A percentile compares a stretch with the other conserved stretches of the same genome.
Conservation (phyloP, 1,140 invertebrate genomes). For the Drosophila serrata region DNA sequence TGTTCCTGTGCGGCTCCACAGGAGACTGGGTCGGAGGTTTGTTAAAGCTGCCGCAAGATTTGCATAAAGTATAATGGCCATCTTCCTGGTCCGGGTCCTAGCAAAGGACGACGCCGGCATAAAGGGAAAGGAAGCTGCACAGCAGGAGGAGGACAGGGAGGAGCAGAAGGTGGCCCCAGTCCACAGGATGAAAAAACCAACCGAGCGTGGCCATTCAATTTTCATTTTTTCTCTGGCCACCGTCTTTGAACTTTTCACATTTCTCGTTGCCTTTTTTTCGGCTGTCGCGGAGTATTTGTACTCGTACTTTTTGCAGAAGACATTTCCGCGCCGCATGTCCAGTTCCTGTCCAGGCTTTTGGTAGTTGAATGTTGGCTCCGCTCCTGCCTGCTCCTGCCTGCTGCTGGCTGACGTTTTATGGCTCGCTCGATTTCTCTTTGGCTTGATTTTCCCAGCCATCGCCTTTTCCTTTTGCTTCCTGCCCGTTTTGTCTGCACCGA, state of each 20-base stretch:
- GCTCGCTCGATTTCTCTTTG: constrained; percentile 64
- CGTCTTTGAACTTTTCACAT: constrained; percentile 81
- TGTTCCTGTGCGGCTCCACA: constrained; percentile 38
- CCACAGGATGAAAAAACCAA: constrained; percentile 44
- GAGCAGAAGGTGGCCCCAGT: background rate
- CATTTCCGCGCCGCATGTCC: constrained; percentile 81
- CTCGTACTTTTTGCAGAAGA: constrained; percentile 73
- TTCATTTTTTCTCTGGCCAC: constrained; percentile 70
- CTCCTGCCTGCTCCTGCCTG: constrained; percentile 17
- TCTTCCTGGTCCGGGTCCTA: constrained; percentile 58
- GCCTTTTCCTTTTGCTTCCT: constrained; percentile 39
- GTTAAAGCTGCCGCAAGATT: constrained; percentile 81
- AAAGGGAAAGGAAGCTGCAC: constrained; percentile 1
- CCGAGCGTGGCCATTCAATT: constrained; percentile 75
- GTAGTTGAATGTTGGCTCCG: constrained; percentile 22
- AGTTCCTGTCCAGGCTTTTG: constrained; percentile 60
- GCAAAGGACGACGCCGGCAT: constrained; percentile 10
- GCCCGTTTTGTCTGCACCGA: constrained; percentile 10
- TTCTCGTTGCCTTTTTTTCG: constrained; percentile 64
- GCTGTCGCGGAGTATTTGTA: constrained; percentile 76
- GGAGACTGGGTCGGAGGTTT: constrained; percentile 47
- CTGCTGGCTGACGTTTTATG: constrained; percentile 42
- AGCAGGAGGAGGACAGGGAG: background rate
- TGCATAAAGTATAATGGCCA: constrained; percentile 82
- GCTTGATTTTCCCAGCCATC: constrained; percentile 35